phyloP scores from a whole-genome alignment of 2,888 invertebrate species.

The Thelaira solivaga region DNA sequence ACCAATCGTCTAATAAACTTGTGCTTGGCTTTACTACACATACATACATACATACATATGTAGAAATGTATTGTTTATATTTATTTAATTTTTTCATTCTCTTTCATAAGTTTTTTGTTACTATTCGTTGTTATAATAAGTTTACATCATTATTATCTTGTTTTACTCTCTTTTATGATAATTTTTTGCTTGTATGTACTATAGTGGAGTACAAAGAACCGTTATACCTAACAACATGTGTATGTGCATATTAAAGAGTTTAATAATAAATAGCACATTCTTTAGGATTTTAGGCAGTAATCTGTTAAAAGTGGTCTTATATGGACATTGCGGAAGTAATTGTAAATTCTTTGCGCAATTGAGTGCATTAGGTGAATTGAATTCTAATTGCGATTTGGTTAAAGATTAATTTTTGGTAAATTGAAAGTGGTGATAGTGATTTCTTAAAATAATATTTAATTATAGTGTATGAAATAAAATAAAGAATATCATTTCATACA shows the following conservation, averaged over 20 bases:
- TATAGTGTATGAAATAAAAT: no score
- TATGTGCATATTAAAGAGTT: not conserved
- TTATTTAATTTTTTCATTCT: slow-evolving; percentile 7
- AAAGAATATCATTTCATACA: no score
- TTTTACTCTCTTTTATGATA: not conserved
- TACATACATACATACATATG: slow-evolving; percentile 28
- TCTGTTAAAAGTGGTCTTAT: no score
- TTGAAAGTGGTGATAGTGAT: no score
- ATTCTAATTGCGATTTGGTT: no score
- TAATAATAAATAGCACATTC: not conserved
- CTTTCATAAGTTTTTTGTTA: not conserved
- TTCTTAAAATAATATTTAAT: no score
- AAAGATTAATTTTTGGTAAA: no score
- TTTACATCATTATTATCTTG: slow-evolving; percentile 7
- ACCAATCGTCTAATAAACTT: slow-evolving; percentile 36
- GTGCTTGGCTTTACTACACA: slow-evolving; percentile 26
- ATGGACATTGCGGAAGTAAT: no score
- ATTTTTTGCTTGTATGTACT: not conserved
- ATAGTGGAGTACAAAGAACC: not conserved
- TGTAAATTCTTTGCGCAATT: no score
- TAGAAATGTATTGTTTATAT: not conserved
- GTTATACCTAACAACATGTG: no score
- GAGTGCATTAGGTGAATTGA: no score
- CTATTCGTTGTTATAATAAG: not conserved
- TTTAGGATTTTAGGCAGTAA: not conserved